Percentiles rank a stretch among this genome's conserved stretches.
phyloP scores from a whole-genome alignment of 2,888 invertebrate species.

The Gymnosoma rotundatum region DNA sequence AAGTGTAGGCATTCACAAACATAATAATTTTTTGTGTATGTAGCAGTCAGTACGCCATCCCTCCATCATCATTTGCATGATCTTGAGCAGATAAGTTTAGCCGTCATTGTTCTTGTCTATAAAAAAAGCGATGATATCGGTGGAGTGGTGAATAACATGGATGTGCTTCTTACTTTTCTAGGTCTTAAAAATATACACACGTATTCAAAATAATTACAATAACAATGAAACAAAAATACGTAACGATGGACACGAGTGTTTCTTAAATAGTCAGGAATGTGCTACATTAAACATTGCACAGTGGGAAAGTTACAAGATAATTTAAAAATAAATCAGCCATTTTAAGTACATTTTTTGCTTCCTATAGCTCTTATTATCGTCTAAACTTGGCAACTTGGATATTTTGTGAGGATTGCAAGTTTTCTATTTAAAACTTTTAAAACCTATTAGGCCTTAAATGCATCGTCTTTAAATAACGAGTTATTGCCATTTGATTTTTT shows the following conservation, averaged over 20 bases:
- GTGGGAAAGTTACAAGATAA: too few species aligned
- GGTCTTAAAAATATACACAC: background rate
- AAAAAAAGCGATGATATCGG: background rate
- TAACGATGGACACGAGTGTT: conserved; percentile 12
- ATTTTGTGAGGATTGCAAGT: too few species aligned
- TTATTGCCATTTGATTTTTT: too few species aligned
- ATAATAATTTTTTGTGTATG: background rate
- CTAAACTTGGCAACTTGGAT: too few species aligned
- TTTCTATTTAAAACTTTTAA: too few species aligned
- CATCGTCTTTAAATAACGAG: too few species aligned
- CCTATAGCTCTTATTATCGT: too few species aligned
- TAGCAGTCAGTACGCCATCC: background rate
- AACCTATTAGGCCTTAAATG: too few species aligned
- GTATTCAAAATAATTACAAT: too few species aligned
- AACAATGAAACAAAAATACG: conserved; percentile 4
- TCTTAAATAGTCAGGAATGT: conserved; percentile 38
- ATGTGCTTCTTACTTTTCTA: conserved; percentile 18
- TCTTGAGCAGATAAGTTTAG: conserved; percentile 33
- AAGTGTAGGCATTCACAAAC: conserved; percentile 50
- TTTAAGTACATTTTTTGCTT: too few species aligned
- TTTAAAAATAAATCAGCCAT: too few species aligned
- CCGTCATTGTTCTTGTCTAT: conserved; percentile 39
- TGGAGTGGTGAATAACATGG: conserved; percentile 46
- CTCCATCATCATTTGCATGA: conserved; percentile 32
- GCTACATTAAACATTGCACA: conserved; percentile 17